phyloP scores from a whole-genome alignment of 2,797 vertebrate species.

The Acipenser ruthenus region DNA sequence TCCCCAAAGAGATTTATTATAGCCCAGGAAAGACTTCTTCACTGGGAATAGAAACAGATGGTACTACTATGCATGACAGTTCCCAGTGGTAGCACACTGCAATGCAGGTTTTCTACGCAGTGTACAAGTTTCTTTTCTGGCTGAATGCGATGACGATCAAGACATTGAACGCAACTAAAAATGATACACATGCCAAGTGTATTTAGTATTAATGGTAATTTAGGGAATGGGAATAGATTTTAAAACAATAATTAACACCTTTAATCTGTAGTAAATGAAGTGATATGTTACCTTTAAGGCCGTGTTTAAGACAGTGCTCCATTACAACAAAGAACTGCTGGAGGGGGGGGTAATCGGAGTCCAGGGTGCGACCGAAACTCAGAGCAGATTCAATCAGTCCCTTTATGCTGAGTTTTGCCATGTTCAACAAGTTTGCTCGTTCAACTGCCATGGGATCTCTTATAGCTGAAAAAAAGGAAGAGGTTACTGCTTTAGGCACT shows the following conservation, averaged over 20 bases:
- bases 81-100: neutral
- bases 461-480: slow-evolving; percentile 53
- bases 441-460: slow-evolving; percentile 91
- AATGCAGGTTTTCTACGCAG: neutral
- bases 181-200: too few species aligned
- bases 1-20: slow-evolving; percentile 96
- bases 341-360: slow-evolving; percentile 92
- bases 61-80: neutral
- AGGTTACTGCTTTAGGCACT: too few species aligned
- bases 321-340: slow-evolving; percentile 98
- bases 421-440: slow-evolving; percentile 90
- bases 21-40: slow-evolving; percentile 95
- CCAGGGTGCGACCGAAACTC: slow-evolving; percentile 91
- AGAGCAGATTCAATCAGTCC: slow-evolving; percentile 95
- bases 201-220: too few species aligned
- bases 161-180: too few species aligned
- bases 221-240: too few species aligned
- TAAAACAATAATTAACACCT: too few species aligned
- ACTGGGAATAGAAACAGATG: slow-evolving; percentile 55
- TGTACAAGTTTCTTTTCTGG: too few species aligned
- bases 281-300: slow-evolving; percentile 75
- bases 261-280: too few species aligned
- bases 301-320: slow-evolving; percentile 97
- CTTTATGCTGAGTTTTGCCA: slow-evolving; percentile 97
- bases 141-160: too few species aligned